Percentiles rank a stretch among this genome's conserved stretches.
These are phyloP conservation scores for Pandemis heparana DNA, from an alignment of 2,888 invertebrate genomes.

Conservation along the genomic window DNA sequence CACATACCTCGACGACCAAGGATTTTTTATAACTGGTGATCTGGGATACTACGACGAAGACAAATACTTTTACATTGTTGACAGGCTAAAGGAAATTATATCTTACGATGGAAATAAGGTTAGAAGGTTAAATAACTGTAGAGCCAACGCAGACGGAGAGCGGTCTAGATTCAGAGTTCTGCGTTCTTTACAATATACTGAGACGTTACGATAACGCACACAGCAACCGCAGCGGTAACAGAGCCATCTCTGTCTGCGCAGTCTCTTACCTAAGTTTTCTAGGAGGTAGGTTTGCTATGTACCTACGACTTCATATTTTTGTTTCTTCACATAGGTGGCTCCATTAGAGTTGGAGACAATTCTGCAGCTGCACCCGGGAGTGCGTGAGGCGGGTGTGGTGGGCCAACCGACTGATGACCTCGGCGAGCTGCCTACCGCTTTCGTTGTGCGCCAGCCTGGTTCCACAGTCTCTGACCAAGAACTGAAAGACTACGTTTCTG, in stretches of 20 bases:
- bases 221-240: too few species aligned
- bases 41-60: constrained; percentile 71
- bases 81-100: constrained; percentile 67
- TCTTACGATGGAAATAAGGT: constrained; percentile 64
- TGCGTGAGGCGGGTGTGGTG: constrained; percentile 92
- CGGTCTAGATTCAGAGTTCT: too few species aligned
- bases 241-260: too few species aligned
- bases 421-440: constrained; percentile 91
- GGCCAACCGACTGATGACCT: constrained; percentile 88
- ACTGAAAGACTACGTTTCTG: constrained; percentile 82
- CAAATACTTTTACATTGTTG: constrained; percentile 65
- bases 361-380: constrained; percentile 88
- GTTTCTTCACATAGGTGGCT: constrained; percentile 82
- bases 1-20: constrained; percentile 63
- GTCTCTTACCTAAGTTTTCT: too few species aligned
- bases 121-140: too few species aligned
- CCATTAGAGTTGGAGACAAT: constrained; percentile 94
- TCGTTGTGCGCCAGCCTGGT: constrained; percentile 87
- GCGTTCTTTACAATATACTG: too few species aligned
- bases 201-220: too few species aligned
- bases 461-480: constrained; percentile 82
- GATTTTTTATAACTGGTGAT: constrained; percentile 69
- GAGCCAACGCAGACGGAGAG: too few species aligned
- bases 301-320: neutral
- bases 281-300: neutral